These are phyloP conservation scores for Apis dorsata DNA, from an alignment of 1,140 invertebrate genomes.

Conservation along the genomic window DNA sequence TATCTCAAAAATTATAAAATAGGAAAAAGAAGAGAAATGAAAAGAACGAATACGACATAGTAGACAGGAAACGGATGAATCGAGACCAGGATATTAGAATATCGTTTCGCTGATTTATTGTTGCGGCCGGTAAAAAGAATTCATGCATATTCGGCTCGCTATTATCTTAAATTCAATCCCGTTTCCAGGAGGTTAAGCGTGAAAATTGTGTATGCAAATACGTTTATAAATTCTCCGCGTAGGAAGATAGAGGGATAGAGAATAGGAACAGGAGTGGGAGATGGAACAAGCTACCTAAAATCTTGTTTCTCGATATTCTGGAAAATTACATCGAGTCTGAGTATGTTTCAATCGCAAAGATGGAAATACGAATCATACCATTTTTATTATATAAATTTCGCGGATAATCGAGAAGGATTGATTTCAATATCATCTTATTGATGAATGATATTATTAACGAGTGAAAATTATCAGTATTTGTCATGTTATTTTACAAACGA, in stretches of 20 bases:
- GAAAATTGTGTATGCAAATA: slow-evolving; percentile 74
- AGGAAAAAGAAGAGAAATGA: background rate
- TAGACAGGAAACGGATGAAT: slow-evolving; percentile 6
- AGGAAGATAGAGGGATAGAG: no score
- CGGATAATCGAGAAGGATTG: slow-evolving; percentile 2
- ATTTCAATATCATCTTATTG: background rate
- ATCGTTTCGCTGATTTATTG: slow-evolving; percentile 66
- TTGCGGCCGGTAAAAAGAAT: slow-evolving; percentile 60
- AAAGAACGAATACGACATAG: background rate
- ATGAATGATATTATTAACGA: no score
- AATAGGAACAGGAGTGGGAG: background rate
- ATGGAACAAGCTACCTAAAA: slow-evolving; percentile 57
- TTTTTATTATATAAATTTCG: slow-evolving; percentile 22
- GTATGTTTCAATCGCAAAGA: slow-evolving; percentile 18
- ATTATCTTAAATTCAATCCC: slow-evolving; percentile 74
- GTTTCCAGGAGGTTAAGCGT: slow-evolving; percentile 73
- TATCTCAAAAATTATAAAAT: background rate
- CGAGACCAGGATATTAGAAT: slow-evolving; percentile 54
- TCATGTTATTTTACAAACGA: no score
- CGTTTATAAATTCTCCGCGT: slow-evolving; percentile 69
- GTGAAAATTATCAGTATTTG: background rate
- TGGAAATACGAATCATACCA: background rate
- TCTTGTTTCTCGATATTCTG: slow-evolving; percentile 61
- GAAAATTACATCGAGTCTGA: slow-evolving; percentile 61
- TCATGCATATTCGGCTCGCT: slow-evolving; percentile 69